Evolutionary conservation across 2,113 vertebrate genomes (phyloP).

Genomic region (Cynopterus brachyotis): DNA sequence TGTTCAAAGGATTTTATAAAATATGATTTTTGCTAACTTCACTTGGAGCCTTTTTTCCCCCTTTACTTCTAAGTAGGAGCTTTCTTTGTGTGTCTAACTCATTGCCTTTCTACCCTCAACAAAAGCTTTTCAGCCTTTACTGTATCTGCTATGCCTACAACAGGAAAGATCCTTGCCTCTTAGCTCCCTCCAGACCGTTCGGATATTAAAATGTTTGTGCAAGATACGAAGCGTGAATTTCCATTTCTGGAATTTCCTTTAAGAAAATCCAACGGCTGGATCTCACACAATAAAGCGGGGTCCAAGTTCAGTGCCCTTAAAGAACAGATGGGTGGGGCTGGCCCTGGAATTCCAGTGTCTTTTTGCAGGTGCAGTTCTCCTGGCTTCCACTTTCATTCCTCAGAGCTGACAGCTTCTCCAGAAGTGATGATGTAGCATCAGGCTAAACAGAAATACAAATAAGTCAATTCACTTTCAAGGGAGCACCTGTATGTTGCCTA

Average conservation of each 20-base stretch:
- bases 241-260: constrained; percentile 53
- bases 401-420: constrained; percentile 78
- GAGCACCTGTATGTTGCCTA: background rate
- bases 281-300: background rate
- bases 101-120: constrained; percentile 60
- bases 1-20: constrained; percentile 74
- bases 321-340: constrained; percentile 23
- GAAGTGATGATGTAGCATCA: background rate
- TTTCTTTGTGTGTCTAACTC: constrained; percentile 69
- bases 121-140: constrained; percentile 66
- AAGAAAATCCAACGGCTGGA: constrained; percentile 58
- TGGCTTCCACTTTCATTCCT: constrained; percentile 78
- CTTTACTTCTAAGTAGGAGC: constrained; percentile 57
- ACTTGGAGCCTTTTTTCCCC: constrained; percentile 62
- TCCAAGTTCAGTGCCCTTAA: constrained; percentile 36
- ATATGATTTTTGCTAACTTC: constrained; percentile 42
- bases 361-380: constrained; percentile 15
- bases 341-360: background rate
- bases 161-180: background rate
- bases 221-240: constrained; percentile 61
- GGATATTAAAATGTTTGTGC: constrained; percentile 49
- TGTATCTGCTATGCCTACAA: background rate
- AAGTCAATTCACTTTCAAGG: constrained; percentile 50
- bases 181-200: constrained; percentile 6
- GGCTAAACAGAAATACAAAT: constrained; percentile 66